Evolutionary conservation across 2,888 invertebrate genomes (phyloP), one percentile per base, ranked within the genome.

Genomic region (Dermolepida albohirtum): DNA sequence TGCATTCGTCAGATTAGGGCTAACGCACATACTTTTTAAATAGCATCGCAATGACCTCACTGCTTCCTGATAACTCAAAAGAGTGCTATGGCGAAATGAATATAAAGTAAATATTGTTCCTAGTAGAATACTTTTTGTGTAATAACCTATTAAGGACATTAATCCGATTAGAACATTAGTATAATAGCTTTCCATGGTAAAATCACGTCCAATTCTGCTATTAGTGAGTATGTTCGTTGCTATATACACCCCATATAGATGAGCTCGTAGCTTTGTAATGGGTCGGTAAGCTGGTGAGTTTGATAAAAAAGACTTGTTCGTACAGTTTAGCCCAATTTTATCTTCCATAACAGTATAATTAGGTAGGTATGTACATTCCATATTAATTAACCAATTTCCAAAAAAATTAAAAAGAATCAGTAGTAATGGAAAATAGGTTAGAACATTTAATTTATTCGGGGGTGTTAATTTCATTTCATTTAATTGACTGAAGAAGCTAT

Each of bases 61-160:
- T 0, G 51, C 66, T 12, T 64, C 64, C 27, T 69, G 69, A 17
- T 34, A 65, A 44, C 5, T 67, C 17, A 43, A 29, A 4, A 67
- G 43, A 7, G 59, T 41, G 1, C 12, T 43, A 7, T 62, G 57
- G 8, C 51, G 27, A 16, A 62, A 50, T 41, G 66, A 51, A 16
- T 52, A 67, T 16, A 59, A 43, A 1, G 52, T 22, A 39, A 67
- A 43, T 14, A 67, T 6, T 41, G 43, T 50, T 22, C 59, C 49
- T 0, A 67, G 12, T 1, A 59, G 22, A 5, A 67, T 29, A 14
- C 43, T 12, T 29, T 52, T 67, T 14, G 17, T 29, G 12, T 59
- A 67, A 27, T 59, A 59, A 1, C 66, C 66, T 6, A 62, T 14
- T 5, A 67, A 2, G n/a, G 51, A 67, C 16, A 67, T 67, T 4